Percentiles rank a stretch among this genome's conserved stretches.
Evolutionary conservation across 2,888 invertebrate genomes (phyloP).

Genomic region (Phortica magna): DNA sequence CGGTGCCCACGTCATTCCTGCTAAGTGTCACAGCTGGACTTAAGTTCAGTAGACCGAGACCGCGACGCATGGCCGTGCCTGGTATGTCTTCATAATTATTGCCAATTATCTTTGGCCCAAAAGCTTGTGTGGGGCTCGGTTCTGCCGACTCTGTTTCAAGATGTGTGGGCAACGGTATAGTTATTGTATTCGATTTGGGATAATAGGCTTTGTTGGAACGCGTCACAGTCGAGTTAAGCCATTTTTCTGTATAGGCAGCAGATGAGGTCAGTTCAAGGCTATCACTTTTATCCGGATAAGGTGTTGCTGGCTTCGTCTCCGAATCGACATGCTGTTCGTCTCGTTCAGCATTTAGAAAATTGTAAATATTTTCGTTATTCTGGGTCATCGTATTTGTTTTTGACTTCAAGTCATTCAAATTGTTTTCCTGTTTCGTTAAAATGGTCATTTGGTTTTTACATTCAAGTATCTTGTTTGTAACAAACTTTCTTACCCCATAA

Average conservation of each 20-base stretch:
- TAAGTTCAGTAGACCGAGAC: conserved; percentile 68
- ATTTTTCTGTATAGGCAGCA: conserved; percentile 67
- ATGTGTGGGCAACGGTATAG: conserved; percentile 70
- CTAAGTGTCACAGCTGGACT: conserved; percentile 53
- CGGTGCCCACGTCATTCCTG: conserved; percentile 25
- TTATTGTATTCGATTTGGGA: conserved; percentile 58
- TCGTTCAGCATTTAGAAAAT: conserved; percentile 55
- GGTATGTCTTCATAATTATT: conserved; percentile 75
- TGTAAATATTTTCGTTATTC: conserved; percentile 58
- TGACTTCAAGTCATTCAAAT: conserved; percentile 49
- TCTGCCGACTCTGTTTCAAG: conserved; percentile 74
- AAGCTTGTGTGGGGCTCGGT: conserved; percentile 78
- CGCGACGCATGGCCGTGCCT: conserved; percentile 76
- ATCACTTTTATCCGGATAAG: conserved; percentile 40
- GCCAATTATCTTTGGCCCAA: conserved; percentile 79
- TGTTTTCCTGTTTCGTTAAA: conserved; percentile 55
- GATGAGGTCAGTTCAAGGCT: conserved; percentile 42
- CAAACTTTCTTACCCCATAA: conserved; percentile 60
- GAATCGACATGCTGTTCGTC: conserved; percentile 33
- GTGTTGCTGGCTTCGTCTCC: conserved; percentile 44
- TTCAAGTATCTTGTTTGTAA: neutral
- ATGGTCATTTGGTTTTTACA: neutral
- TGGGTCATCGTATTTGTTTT: conserved; percentile 30
- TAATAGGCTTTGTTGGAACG: conserved; percentile 52
- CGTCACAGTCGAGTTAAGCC: conserved; percentile 63